Evolutionary conservation across 2,888 invertebrate genomes (phyloP).

Genomic region (Phrixothrix hirtus): DNA sequence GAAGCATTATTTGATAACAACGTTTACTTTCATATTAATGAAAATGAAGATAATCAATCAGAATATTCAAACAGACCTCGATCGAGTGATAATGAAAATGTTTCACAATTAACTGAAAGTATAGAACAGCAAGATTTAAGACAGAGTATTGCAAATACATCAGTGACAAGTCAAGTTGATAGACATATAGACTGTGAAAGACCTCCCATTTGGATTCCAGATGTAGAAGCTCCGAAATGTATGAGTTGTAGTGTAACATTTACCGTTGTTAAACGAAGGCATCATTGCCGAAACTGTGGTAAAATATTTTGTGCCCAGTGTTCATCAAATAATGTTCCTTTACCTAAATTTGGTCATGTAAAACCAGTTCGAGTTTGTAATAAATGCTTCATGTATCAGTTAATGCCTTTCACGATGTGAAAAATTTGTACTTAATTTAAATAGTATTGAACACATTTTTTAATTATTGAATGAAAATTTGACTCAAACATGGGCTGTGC

Average conservation of each 20-base stretch:
- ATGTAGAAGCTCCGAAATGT: slow-evolving; percentile 87
- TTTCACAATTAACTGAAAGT: slow-evolving; percentile 9
- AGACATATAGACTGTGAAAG: slow-evolving; percentile 39
- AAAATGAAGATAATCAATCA: slow-evolving; percentile 42
- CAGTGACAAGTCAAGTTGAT: slow-evolving; percentile 14
- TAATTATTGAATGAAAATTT: not conserved
- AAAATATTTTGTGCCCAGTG: slow-evolving; percentile 94
- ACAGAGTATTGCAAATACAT: slow-evolving; percentile 7
- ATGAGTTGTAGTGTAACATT: slow-evolving; percentile 92
- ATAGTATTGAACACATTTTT: slow-evolving; percentile 25
- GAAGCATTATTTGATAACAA: slow-evolving; percentile 56
- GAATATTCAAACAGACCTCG: slow-evolving; percentile 46
- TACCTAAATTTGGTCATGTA: slow-evolving; percentile 89
- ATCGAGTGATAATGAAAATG: slow-evolving; percentile 25
- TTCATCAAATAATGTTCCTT: slow-evolving; percentile 88
- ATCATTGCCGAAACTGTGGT: slow-evolving; percentile 97
- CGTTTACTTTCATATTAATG: slow-evolving; percentile 54
- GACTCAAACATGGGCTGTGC: not conserved
- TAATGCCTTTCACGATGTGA: slow-evolving; percentile 64
- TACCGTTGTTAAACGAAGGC: slow-evolving; percentile 91
- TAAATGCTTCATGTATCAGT: slow-evolving; percentile 78
- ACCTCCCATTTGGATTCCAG: slow-evolving; percentile 94
- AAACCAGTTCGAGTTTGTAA: slow-evolving; percentile 95
- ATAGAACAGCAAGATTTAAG: slow-evolving; percentile 7
- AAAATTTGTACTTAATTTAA: slow-evolving; percentile 32